Conservation (phyloP, 1,140 invertebrate genomes). For the Conopomorpha cramerella region DNA sequence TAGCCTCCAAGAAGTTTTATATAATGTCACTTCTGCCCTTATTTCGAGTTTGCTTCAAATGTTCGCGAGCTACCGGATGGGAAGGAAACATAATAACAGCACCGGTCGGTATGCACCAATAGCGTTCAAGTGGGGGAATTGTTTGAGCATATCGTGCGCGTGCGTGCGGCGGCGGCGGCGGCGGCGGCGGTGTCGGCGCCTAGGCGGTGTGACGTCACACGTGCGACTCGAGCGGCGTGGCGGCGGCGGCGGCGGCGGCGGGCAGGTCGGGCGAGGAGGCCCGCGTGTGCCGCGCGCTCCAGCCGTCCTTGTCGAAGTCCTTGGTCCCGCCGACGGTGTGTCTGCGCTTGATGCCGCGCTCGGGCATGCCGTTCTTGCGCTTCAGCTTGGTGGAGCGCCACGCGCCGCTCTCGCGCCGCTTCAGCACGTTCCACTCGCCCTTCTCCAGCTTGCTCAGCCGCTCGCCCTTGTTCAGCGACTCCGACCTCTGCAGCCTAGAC, state of each 20-base stretch:
- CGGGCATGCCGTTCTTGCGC: constrained; percentile 74
- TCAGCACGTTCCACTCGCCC: constrained; percentile 78
- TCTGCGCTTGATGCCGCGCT: constrained; percentile 81
- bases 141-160: too few relatives aligned
- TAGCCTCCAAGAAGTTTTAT: too few relatives aligned
- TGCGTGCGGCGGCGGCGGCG: too few relatives aligned
- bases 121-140: too few relatives aligned
- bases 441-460: constrained; percentile 77
- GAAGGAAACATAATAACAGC: too few relatives aligned
- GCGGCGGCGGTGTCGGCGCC: not conserved
- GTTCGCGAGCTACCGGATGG: too few relatives aligned
- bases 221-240: constrained; percentile 51
- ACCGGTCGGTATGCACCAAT: too few relatives aligned
- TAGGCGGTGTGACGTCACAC: constrained; percentile 23
- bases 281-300: constrained; percentile 50
- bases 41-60: too few relatives aligned
- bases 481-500: constrained; percentile 63
- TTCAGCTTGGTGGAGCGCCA: constrained; percentile 67
- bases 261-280: constrained; percentile 52
- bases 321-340: constrained; percentile 91
- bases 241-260: constrained; percentile 27
- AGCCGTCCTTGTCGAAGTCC: constrained; percentile 67
- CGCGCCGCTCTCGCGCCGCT: constrained; percentile 66
- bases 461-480: constrained; percentile 77
- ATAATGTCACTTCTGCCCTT: too few relatives aligned